Percentiles rank a stretch among this genome's conserved stretches.
These are phyloP conservation scores for Lithobates pipiens DNA, from an alignment of 2,797 vertebrate species.

Conservation along the genomic window DNA sequence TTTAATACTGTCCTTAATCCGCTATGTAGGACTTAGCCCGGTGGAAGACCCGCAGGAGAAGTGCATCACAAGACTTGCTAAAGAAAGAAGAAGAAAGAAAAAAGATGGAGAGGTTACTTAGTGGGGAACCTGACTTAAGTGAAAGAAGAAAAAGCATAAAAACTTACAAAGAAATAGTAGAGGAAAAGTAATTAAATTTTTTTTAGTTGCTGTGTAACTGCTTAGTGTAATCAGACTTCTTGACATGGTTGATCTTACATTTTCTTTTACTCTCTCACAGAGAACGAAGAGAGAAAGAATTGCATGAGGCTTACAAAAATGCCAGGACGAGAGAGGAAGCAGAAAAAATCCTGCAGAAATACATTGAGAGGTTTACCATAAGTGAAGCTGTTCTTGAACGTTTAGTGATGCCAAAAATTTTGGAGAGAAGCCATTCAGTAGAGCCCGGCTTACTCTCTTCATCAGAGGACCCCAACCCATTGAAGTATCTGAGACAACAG, in stretches of 20 bases:
- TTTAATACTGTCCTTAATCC: background rate
- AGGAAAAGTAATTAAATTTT: constrained; percentile 90
- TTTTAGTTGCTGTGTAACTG: background rate
- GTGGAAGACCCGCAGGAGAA: constrained; percentile 95
- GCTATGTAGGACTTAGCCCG: constrained; percentile 87
- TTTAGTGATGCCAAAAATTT: constrained; percentile 91
- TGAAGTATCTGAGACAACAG: constrained; percentile 91
- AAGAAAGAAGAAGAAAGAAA: constrained; percentile 98
- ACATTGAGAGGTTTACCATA: constrained; percentile 95
- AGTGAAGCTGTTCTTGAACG: constrained; percentile 92
- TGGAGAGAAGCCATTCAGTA: constrained; percentile 92
- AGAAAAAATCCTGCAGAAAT: constrained; percentile 86
- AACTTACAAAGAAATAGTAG: constrained; percentile 96
- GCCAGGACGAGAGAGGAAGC: constrained; percentile 90
- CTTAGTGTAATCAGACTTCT: background rate
- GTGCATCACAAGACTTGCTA: constrained; percentile 94
- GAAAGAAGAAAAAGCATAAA: constrained; percentile 94
- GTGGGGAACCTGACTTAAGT: constrained; percentile 72
- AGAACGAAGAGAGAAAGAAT: constrained; percentile 89
- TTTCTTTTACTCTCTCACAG: constrained; percentile 69
- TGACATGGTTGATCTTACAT: background rate
- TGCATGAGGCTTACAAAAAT: constrained; percentile 86
- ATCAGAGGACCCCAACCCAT: constrained; percentile 77
- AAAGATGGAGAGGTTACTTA: constrained; percentile 90
- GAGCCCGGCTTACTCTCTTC: constrained; percentile 79